Evolutionary conservation across 2,113 vertebrate genomes (phyloP).

Genomic region (Chelonoidis abingdonii): DNA sequence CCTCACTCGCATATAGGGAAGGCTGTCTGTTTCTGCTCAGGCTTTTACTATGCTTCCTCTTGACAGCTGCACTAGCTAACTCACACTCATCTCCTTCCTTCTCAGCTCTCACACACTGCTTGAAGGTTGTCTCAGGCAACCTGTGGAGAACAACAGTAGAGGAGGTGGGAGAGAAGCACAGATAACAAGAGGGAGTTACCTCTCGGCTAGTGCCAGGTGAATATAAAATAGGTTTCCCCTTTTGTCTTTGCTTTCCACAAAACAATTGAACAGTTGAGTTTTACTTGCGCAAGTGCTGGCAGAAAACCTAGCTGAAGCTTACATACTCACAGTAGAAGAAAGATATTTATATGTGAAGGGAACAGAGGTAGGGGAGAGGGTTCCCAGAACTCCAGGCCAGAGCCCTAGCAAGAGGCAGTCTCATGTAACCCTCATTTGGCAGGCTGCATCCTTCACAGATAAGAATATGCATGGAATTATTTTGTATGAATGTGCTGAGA

Average conservation of each 20-base stretch:
- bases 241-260: background rate
- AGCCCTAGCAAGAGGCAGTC: background rate
- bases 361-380: background rate
- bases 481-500: background rate
- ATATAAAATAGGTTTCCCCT: background rate
- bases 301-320: background rate
- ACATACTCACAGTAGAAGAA: background rate
- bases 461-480: background rate
- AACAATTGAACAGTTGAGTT: background rate
- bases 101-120: background rate
- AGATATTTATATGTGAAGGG: background rate
- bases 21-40: background rate
- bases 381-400: background rate
- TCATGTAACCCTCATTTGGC: background rate
- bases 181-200: background rate
- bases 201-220: background rate
- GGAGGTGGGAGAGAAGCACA: background rate
- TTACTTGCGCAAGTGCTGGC: background rate
- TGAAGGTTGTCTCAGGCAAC: background rate
- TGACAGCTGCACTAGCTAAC: background rate
- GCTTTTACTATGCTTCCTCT: background rate
- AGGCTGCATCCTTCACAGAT: background rate
- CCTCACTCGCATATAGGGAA: background rate
- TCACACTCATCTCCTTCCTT: background rate
- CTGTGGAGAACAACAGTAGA: background rate